Conservation (phyloP, 1,140 invertebrate species). For the Drosophila bipectinata region DNA sequence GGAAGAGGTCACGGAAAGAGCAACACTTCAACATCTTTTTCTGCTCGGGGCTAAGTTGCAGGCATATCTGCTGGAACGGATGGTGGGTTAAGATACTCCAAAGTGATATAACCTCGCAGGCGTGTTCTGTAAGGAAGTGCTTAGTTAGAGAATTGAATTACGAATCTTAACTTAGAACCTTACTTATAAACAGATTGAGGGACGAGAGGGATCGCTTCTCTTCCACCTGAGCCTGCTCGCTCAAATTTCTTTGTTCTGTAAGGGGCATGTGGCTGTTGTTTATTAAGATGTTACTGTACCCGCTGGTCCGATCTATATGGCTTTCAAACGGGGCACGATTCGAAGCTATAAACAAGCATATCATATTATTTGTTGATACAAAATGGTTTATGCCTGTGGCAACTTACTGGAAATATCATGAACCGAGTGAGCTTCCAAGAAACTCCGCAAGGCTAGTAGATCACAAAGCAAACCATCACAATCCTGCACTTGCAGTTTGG, state of each 20-base stretch:
- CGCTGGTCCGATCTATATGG: conserved; percentile 75
- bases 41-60: conserved; percentile 86
- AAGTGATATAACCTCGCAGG: conserved; percentile 95
- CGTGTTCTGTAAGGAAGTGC: conserved; percentile 85
- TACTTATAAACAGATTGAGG: conserved; percentile 90
- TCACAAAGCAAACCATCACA: conserved; percentile 84
- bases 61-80: conserved; percentile 93
- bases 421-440: conserved; percentile 84
- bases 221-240: conserved; percentile 84
- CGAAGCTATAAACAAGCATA: conserved; percentile 13
- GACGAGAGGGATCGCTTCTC: conserved; percentile 91
- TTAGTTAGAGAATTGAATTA: not conserved
- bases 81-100: conserved; percentile 97
- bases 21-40: conserved; percentile 86
- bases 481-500: conserved; percentile 84
- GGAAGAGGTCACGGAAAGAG: conserved; percentile 91
- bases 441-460: conserved; percentile 84
- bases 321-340: conserved; percentile 50
- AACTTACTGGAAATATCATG: conserved; percentile 72
- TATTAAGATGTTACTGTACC: conserved; percentile 65
- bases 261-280: conserved; percentile 45
- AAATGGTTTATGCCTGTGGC: not conserved
- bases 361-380: no score
- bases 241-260: conserved; percentile 80
- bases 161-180: conserved; percentile 19